phyloP scores from a whole-genome alignment of 2,888 invertebrate species.

The Cheilosia variabilis region DNA sequence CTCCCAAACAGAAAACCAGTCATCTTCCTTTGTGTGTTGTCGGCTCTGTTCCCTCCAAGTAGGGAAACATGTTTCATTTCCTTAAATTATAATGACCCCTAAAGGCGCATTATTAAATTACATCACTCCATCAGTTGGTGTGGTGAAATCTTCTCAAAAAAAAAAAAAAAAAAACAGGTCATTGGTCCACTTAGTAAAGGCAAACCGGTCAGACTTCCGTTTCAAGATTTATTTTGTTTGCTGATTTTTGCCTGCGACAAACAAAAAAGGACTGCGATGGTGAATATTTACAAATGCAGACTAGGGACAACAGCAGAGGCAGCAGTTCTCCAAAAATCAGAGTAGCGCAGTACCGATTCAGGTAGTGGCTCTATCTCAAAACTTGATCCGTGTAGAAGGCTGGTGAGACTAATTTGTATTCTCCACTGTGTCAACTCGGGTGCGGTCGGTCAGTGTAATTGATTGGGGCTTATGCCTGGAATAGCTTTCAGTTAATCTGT shows the following conservation, averaged over 20 bases:
- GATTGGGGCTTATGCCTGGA: constrained; percentile 33
- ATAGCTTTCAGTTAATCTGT: constrained; percentile 17
- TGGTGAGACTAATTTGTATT: constrained; percentile 19
- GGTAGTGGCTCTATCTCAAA: neutral
- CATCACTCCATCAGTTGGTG: constrained; percentile 23
- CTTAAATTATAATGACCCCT: constrained; percentile 35
- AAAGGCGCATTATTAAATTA: constrained; percentile 35
- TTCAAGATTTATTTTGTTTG: constrained; percentile 43
- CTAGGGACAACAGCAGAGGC: constrained; percentile 37
- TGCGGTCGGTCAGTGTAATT: constrained; percentile 11
- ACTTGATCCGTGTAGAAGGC: constrained; percentile 15
- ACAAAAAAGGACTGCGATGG: constrained; percentile 48
- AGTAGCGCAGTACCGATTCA: neutral
- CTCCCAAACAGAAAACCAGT: constrained; percentile 18
- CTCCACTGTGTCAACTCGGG: constrained; percentile 25
- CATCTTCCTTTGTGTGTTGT: neutral
- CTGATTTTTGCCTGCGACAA: constrained; percentile 8
- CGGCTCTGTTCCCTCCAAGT: no score
- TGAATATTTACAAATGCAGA: constrained; percentile 29
- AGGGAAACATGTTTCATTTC: constrained; percentile 39
- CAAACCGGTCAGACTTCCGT: constrained; percentile 61
- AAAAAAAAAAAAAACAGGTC: constrained; percentile 46
- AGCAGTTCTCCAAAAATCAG: constrained; percentile 37
- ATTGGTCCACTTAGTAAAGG: constrained; percentile 55
- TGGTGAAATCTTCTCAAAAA: constrained; percentile 43